Evolutionary conservation across 2,888 invertebrate genomes (phyloP), one percentile per base, ranked within the genome.

Genomic region (Pachydiplax longipennis): DNA sequence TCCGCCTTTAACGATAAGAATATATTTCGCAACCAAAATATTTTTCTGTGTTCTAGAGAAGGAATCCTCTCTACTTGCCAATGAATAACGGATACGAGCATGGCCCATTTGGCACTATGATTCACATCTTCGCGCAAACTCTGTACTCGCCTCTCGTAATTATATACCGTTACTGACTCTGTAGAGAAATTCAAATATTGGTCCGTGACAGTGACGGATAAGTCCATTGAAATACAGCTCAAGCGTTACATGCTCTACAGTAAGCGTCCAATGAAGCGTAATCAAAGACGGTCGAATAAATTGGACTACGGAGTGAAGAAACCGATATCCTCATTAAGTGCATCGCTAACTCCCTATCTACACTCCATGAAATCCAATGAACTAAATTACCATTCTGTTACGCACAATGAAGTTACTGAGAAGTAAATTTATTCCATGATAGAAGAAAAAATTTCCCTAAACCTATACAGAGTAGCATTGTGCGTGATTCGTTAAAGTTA

Each of bases 101-200:
- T 61, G 87, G 22, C 65, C 87, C 87, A 83, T 58, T 83, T 83
- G 83, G 83, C 83, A 31, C 58, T 58, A 22, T 37, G 10, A 48
- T 37, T 61, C 87, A 61, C 48, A 65, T 37, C 87, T 37, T 35
- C 22, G 40, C 61, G 87, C 87, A 61, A 87, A 87, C 87, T 87
- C 65, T 58, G 35, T 61, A 87, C 87, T 87, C 58, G 31, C 58
- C 61, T 12, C 61, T 65, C 87, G 61, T 87, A 87, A 87, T 87
- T 87, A 87, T 58, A 37, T 87, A 61, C 87, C 87, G 87, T 87
- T 87, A 87, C 22, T 40, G 81, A 81, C 81, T 40, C 31, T 12
- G 73, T 25, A 73, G 12, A 25, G 73, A 73, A 73, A 73, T 73
- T 73, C 73, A 73, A 73, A 73, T 73, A 73, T 73, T 73, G 73